Evolutionary conservation across 2,113 vertebrate species (phyloP).

Genomic region (Symphodus melops): DNA sequence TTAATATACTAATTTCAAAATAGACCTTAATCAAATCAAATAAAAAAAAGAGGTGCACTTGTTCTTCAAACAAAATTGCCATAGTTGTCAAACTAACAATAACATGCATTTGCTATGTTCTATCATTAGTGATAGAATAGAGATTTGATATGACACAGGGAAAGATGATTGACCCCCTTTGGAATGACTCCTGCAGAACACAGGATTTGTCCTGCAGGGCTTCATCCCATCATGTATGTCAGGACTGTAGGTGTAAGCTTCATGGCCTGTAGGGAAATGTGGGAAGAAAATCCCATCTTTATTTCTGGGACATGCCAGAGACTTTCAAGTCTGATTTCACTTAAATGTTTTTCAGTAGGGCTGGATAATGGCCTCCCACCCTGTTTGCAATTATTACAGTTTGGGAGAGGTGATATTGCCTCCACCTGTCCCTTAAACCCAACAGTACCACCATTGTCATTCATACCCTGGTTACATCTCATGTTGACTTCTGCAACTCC

Average conservation of each 20-base stretch:
- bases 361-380: background rate
- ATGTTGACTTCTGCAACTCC: too few species aligned
- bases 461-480: too few species aligned
- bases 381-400: too few species aligned
- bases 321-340: conserved; percentile 10
- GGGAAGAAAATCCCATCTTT: background rate
- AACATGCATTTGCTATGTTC: background rate
- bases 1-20: too few species aligned
- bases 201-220: conserved; percentile 37
- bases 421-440: too few species aligned
- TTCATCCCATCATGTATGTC: conserved; percentile 39
- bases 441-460: too few species aligned
- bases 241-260: conserved; percentile 28
- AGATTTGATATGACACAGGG: conserved; percentile 11
- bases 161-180: conserved; percentile 33
- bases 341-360: conserved; percentile 11
- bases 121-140: background rate
- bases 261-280: conserved; percentile 16
- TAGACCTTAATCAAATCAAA: too few species aligned
- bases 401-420: too few species aligned
- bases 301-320: background rate
- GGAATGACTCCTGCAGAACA: conserved; percentile 29
- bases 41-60: too few species aligned
- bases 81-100: background rate
- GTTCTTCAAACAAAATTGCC: background rate